Evolutionary conservation across 2,113 vertebrate species (phyloP).

Genomic region (Rhinolophus ferrumequinum): DNA sequence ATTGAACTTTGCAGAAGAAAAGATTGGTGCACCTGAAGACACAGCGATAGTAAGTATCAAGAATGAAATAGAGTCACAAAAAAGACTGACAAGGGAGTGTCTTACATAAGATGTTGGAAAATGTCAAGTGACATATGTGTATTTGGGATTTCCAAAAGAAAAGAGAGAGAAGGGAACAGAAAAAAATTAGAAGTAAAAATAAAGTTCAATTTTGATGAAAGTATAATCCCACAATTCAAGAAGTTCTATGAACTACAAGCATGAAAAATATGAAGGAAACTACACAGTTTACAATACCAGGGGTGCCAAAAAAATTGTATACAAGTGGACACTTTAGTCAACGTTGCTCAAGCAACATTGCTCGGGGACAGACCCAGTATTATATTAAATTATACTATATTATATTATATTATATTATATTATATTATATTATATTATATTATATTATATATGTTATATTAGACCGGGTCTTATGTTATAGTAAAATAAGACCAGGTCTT

Average conservation of each 20-base stretch:
- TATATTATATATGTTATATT: too few relatives aligned
- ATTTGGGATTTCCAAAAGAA: neutral
- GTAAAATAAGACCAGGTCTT: too few relatives aligned
- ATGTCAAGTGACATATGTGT: neutral
- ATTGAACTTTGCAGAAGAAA: neutral
- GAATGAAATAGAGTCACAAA: constrained; percentile 3
- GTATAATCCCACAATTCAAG: neutral
- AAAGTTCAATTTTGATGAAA: neutral
- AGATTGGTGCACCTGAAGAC: neutral
- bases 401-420: too few relatives aligned
- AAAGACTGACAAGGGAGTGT: neutral
- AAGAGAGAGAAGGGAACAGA: neutral
- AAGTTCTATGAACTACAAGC: neutral
- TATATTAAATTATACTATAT: too few relatives aligned
- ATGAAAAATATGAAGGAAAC: neutral
- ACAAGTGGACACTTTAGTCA: too few relatives aligned
- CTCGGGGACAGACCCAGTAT: too few relatives aligned
- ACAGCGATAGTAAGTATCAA: neutral
- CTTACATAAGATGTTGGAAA: neutral
- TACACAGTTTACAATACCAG: neutral
- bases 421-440: too few relatives aligned
- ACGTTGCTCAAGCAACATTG: too few relatives aligned
- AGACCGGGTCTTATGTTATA: too few relatives aligned
- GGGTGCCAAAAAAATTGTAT: too few relatives aligned
- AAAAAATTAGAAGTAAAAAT: neutral